Conservation (phyloP, 30 jellyfish, hydroid and myxozoan species). For the Morbakka virulenta region DNA sequence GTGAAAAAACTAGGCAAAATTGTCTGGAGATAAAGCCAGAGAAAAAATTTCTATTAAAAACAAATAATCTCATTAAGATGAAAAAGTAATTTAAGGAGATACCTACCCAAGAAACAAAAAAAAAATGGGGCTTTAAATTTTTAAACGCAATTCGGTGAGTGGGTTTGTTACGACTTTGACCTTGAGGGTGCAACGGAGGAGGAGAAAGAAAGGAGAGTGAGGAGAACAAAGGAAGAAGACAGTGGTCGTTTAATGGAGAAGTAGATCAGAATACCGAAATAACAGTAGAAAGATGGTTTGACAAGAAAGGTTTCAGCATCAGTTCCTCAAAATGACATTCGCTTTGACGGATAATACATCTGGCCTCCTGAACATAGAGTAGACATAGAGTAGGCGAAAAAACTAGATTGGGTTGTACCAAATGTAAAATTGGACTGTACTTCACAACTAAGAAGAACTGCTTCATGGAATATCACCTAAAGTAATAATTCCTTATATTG, state of each 20-base stretch:
- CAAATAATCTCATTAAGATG: constrained; percentile 41
- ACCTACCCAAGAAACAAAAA: constrained; percentile 51
- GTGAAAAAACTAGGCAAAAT: constrained; percentile 35
- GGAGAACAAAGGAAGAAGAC: neutral
- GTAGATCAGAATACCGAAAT: neutral
- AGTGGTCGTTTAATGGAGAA: neutral
- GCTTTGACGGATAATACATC: constrained; percentile 1
- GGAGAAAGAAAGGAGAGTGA: neutral
- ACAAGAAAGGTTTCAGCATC: constrained; percentile 19
- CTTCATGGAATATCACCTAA: constrained; percentile 23
- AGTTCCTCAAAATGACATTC: constrained; percentile 21
- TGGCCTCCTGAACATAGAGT: constrained; percentile 51
- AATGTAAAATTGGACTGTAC: constrained; percentile 30
- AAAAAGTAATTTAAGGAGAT: constrained; percentile 21
- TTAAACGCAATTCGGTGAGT: constrained; percentile 9
- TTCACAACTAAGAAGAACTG: constrained; percentile 16
- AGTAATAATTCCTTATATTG: too few species aligned
- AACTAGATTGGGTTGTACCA: constrained; percentile 39
- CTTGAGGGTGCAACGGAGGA: constrained; percentile 2
- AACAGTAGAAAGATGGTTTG: neutral
- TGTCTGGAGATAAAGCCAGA: constrained; percentile 39
- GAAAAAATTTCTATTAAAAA: constrained; percentile 38
- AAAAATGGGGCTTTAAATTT: constrained; percentile 32
- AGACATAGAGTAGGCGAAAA: constrained; percentile 38
- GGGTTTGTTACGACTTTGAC: constrained; percentile 3